These are phyloP conservation scores for Parelbella ahira DNA, from an alignment of 2,888 invertebrate species.

Conservation along the genomic window DNA sequence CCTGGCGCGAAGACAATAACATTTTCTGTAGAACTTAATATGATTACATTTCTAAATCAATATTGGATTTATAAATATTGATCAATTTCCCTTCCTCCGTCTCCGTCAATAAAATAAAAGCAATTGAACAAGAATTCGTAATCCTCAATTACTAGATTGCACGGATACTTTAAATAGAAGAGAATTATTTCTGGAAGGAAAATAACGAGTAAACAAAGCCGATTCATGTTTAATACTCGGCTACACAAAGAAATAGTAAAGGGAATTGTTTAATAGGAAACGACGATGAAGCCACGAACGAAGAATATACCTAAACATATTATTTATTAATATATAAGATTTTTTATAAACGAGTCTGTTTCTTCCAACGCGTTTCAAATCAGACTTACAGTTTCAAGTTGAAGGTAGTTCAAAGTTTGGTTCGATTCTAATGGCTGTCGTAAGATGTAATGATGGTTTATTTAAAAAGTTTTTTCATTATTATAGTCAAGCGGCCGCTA, in stretches of 20 bases:
- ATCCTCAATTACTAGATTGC: not conserved
- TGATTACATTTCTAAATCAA: not conserved
- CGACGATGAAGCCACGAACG: slow-evolving; percentile 2
- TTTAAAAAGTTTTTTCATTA: too few species aligned
- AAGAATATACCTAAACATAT: too few species aligned
- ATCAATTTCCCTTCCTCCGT: slow-evolving; percentile 1
- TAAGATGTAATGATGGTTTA: too few species aligned
- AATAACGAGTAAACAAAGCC: slow-evolving; percentile 17
- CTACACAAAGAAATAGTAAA: slow-evolving; percentile 11
- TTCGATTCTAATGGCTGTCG: too few species aligned
- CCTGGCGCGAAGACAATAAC: too few species aligned
- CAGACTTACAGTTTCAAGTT: too few species aligned
- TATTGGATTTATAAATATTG: not conserved
- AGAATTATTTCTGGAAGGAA: slow-evolving; percentile 1
- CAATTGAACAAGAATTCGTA: not conserved
- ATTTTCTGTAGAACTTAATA: too few species aligned
- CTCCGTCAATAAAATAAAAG: not conserved
- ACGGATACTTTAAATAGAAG: slow-evolving; percentile 6
- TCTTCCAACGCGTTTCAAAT: too few species aligned
- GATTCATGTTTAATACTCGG: slow-evolving; percentile 6
- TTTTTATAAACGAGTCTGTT: too few species aligned
- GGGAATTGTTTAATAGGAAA: slow-evolving; percentile 14
- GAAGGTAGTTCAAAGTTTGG: too few species aligned
- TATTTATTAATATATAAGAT: too few species aligned
- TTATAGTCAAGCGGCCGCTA: too few species aligned